Base-by-base conservation (phyloP, 2,888 invertebrate genomes). In the Epirrhoe alternata region DNA sequence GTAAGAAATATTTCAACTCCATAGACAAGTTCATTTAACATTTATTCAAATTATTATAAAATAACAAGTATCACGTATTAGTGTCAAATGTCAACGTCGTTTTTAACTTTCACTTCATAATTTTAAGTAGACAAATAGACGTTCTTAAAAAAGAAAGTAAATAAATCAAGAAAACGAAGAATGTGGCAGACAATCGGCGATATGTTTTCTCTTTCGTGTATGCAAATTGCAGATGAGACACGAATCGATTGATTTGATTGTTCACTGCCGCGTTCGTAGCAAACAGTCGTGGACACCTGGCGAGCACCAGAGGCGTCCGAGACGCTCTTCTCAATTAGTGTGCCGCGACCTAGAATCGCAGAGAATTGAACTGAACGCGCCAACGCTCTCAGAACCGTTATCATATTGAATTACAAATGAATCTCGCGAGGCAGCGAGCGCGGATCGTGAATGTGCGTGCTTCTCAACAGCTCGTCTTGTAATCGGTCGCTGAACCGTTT, bases 401-500 rank as follows among this genome's bases (percentile, higher is more conserved):
- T 83, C 86, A 84, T 83, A 86, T 87, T 89, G 89, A 90, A 89
- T 89, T 87, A 88, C 88, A 88, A 90, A 90, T 90, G 84, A 53
- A 68, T 61, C 56, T 64, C n/a, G 60, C 62, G 49, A 77, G 83
- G 80, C 79, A 77, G 80, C 77, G 81, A 77, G 75, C 80, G 76
- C 78, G 81, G 75, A 78, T 77, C 80, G 75, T 75, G 80, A 78
- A 74, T 79, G 77, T 76, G 77, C 77, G 80, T 77, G 79, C 78
- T 79, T 83, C 80, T 84, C 80, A 74, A 74, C 79, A 79, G 81
- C 77, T 80, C 77, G 73, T 78, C 81, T 77, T 83, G 83, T 87
- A 90, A 92, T 93, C 92, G 92, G 90, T 91, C 92, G 91, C 81
- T 90, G 92, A 92, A 92, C 92, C 90, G 91, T 89, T 89, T 92